Evolutionary conservation across 2,797 vertebrate species (phyloP).

Genomic region (Rachycentron canadum): DNA sequence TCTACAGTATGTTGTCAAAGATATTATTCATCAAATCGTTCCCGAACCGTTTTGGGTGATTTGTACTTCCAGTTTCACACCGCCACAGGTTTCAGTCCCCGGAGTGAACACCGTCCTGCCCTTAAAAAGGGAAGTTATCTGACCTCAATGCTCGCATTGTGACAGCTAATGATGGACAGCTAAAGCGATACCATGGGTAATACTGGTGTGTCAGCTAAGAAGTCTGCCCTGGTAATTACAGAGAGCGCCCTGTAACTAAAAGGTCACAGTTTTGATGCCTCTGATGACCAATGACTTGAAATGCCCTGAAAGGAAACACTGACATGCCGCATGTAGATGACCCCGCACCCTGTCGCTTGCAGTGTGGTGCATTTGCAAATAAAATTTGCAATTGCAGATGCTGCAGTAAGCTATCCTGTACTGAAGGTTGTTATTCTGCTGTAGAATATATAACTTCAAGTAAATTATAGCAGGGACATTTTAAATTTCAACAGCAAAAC

Average conservation of each 20-base stretch:
- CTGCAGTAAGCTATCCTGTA: neutral
- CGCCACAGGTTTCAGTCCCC: constrained; percentile 16
- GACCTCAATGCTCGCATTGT: constrained; percentile 23
- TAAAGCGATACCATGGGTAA: constrained; percentile 37
- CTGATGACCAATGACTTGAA: constrained; percentile 30
- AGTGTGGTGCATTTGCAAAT: neutral
- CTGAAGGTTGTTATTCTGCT: neutral
- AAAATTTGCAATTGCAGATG: neutral
- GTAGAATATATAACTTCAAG: neutral
- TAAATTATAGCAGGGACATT: neutral
- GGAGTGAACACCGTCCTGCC: constrained; percentile 45
- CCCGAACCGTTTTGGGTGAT: constrained; percentile 16
- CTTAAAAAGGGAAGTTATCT: constrained; percentile 22
- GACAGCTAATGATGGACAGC: constrained; percentile 48
- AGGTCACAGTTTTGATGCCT: constrained; percentile 48
- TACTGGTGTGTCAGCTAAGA: constrained; percentile 7
- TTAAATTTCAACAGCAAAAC: neutral
- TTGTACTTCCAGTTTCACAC: constrained; percentile 10
- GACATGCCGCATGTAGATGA: constrained; percentile 16
- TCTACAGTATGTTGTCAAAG: constrained; percentile 43
- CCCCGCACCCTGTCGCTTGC: neutral
- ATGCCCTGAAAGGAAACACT: constrained; percentile 34
- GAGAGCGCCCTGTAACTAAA: constrained; percentile 13
- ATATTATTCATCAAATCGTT: constrained; percentile 52
- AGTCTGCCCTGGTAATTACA: constrained; percentile 48